Percentiles rank a stretch among this genome's conserved stretches.
These are phyloP conservation scores for Octodonta nipae DNA, from an alignment of 2,888 invertebrate species.

Conservation along the genomic window DNA sequence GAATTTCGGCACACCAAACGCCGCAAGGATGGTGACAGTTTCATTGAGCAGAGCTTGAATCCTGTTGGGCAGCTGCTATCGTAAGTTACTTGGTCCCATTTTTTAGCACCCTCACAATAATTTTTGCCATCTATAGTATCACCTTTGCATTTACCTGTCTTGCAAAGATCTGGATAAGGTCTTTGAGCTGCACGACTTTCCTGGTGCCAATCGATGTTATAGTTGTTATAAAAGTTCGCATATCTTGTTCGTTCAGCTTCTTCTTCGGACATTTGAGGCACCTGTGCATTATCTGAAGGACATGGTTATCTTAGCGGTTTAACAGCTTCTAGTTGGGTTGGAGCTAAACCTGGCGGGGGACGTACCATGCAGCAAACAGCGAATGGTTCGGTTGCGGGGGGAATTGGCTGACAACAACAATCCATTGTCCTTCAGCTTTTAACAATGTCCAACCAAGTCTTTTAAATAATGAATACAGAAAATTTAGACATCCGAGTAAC, in stretches of 20 bases:
- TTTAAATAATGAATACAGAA: no score
- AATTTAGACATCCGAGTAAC: no score
- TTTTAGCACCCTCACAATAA: no score
- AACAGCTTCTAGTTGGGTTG: conserved; percentile 26
- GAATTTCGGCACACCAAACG: conserved; percentile 28
- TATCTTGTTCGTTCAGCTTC: conserved; percentile 20
- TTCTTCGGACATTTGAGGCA: conserved; percentile 17
- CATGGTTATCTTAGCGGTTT: conserved; percentile 25
- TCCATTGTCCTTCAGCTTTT: no score
- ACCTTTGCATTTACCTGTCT: no score
- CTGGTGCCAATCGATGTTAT: conserved; percentile 29
- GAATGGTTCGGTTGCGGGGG: no score
- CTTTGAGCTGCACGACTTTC: no score
- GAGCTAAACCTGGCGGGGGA: conserved; percentile 25
- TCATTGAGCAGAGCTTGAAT: conserved; percentile 31
- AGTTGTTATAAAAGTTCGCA: conserved; percentile 31
- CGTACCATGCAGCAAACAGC: conserved; percentile 21
- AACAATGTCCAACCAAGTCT: no score
- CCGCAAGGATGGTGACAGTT: conserved; percentile 28
- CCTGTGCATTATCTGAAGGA: conserved; percentile 4
- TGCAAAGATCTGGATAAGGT: no score
- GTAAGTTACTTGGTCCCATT: background rate
- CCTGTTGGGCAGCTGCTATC: conserved; percentile 28
- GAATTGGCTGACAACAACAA: no score
- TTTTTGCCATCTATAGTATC: no score